Percentiles rank a stretch among this genome's conserved stretches.
Evolutionary conservation across 2,888 invertebrate species (phyloP).

Genomic region (Eremobia ochroleuca): DNA sequence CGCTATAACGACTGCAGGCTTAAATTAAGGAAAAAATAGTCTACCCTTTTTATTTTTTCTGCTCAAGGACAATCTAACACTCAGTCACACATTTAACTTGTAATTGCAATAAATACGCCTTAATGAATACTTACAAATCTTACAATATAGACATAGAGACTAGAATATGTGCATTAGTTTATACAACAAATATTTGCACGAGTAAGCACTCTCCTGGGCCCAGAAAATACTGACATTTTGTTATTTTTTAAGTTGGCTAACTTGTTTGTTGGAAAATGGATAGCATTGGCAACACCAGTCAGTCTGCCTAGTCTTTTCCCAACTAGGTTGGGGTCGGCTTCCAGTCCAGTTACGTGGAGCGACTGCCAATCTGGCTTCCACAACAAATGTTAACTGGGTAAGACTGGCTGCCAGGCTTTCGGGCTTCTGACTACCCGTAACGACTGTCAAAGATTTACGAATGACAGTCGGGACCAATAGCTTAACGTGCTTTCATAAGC

Average conservation of each 20-base stretch:
- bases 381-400: too few species aligned
- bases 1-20: neutral
- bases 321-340: too few species aligned
- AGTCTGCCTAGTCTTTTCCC: neutral
- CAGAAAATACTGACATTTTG: neutral
- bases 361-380: too few species aligned
- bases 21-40: neutral
- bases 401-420: too few species aligned
- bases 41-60: constrained; percentile 24
- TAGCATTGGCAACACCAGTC: neutral
- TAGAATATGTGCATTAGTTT: constrained; percentile 66
- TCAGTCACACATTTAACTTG: constrained; percentile 47
- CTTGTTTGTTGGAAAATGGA: neutral
- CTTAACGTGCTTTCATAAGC: neutral
- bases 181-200: constrained; percentile 52
- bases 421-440: too few species aligned
- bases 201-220: neutral
- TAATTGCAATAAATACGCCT: constrained; percentile 62
- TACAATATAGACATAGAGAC: constrained; percentile 62
- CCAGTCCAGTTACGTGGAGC: neutral
- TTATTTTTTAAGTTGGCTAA: neutral
- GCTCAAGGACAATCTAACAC: constrained; percentile 43
- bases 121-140: constrained; percentile 56
- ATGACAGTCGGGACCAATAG: neutral
- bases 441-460: neutral